Conservation (phyloP, 1,140 invertebrate species). For the Phenacoccus solenopsis region DNA sequence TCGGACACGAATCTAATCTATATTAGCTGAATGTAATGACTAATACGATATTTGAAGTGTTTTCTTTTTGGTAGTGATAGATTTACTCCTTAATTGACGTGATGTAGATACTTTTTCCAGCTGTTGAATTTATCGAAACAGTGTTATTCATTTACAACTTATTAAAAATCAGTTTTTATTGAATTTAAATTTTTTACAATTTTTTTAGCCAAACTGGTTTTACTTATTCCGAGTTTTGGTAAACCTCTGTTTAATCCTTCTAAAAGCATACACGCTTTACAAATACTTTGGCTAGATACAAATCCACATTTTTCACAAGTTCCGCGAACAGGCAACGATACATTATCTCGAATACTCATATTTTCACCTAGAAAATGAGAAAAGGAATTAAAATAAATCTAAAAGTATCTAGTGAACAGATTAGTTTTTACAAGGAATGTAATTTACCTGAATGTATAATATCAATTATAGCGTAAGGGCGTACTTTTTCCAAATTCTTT, state of each 20-base stretch:
- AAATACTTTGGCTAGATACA: conserved; percentile 89
- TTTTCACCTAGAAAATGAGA: conserved; percentile 76
- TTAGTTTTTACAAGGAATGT: no score
- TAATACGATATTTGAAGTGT: no score
- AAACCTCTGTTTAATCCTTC: conserved; percentile 90
- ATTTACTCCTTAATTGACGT: no score
- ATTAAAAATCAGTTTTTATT: neutral
- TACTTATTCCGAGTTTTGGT: conserved; percentile 73
- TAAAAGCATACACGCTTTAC: conserved; percentile 91
- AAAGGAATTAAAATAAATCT: conserved; percentile 22
- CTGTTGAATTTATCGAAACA: no score
- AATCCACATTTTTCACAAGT: conserved; percentile 80
- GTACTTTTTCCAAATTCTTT: conserved; percentile 91
- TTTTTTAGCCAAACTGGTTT: conserved; percentile 62
- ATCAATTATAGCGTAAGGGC: conserved; percentile 89
- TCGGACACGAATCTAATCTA: conserved; percentile 52
- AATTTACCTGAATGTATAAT: conserved; percentile 87
- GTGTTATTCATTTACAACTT: no score
- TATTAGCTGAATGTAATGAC: conserved; percentile 34
- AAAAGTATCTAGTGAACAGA: no score
- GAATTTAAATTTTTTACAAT: conserved; percentile 28
- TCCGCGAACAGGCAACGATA: conserved; percentile 67
- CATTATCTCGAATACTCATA: conserved; percentile 63
- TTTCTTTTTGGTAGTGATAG: no score
- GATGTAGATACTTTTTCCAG: no score